Evolutionary conservation across 2,888 invertebrate genomes (phyloP).

Genomic region (Rhyacophila evoluta): DNA sequence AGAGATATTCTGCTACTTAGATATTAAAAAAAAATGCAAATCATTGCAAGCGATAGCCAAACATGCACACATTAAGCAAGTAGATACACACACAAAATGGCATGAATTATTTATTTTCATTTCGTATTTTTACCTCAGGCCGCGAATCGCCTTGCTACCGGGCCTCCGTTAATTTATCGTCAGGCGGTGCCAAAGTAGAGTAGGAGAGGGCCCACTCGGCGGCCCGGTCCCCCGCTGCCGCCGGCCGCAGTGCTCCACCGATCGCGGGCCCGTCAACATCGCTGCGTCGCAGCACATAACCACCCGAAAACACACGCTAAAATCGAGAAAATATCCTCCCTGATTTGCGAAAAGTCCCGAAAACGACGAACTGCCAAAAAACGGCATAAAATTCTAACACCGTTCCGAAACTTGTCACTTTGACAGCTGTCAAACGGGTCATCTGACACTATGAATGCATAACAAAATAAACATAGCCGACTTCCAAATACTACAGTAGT

Average conservation of each 20-base stretch:
- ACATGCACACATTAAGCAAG: background rate
- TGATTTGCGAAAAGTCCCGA: background rate
- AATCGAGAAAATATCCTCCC: background rate
- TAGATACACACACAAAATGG: background rate
- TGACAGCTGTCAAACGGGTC: constrained; percentile 16
- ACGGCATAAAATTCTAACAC: background rate
- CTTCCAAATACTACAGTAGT: background rate
- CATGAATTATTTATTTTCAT: constrained; percentile 17
- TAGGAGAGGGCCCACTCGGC: constrained; percentile 43
- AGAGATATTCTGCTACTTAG: too few relatives aligned
- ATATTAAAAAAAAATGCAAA: background rate
- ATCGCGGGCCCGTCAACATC: constrained; percentile 43
- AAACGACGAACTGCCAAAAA: background rate
- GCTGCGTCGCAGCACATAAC: constrained; percentile 3
- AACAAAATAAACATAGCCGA: background rate
- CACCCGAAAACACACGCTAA: background rate
- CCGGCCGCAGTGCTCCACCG: constrained; percentile 42
- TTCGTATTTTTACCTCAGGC: constrained; percentile 28
- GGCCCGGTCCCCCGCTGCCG: constrained; percentile 37
- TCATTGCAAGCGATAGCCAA: constrained; percentile 3
- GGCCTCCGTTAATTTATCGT: constrained; percentile 38
- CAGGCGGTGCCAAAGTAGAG: constrained; percentile 43
- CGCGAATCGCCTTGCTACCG: constrained; percentile 23
- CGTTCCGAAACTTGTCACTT: background rate
- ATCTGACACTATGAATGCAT: constrained; percentile 25